Base-by-base conservation (phyloP, 2,797 vertebrate genomes). In the Spea hammondii region DNA sequence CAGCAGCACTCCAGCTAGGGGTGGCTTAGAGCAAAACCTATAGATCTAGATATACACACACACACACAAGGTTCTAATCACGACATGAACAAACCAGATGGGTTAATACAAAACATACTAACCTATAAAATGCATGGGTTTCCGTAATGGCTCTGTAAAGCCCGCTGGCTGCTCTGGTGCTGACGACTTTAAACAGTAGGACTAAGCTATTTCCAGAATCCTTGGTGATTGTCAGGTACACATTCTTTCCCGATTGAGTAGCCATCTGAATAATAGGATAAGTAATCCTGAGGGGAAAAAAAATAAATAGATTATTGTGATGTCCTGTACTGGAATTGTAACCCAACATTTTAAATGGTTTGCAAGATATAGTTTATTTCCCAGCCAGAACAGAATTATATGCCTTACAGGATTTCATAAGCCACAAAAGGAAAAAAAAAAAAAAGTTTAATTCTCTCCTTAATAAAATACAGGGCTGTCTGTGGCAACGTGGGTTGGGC, bases 41-140 rank as follows among this genome's bases (percentile, higher is more conserved):
- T 2, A 32, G 32, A 32, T 32, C 2, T 32, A 32, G 2, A 32
- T 32, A 32, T 32, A 32, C 32, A 32, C 32, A 32, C 3, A 32
- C 17, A 17, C 17, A 17, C 17, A 17, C 17, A 32, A 1, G 2
- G 32, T 32, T 32, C 32, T 32, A 32, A 32, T 32, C 32, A 32
- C 32, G 3, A 32, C 32, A 32, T 32, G 32, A 32, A 32, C 32
- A 32, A 32, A 32, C 32, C 32, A 32, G 59, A 4, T 7, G 14
- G 59, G 12, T 62, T 5, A 62, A 1, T 1, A 8, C 4, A 9
- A 10, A 0, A 72, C 13, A 71, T 50, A 89, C 92, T 83, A 82
- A 96, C 97, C 98, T 96, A 92, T 99, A 99, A 91, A 99, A 99
- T 1, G 98, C 97, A 12, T 99, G 98, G 0, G 98, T 99, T 87